Base-by-base conservation (phyloP, 2,113 vertebrate species). In the Ibidorhyncha struthersii region DNA sequence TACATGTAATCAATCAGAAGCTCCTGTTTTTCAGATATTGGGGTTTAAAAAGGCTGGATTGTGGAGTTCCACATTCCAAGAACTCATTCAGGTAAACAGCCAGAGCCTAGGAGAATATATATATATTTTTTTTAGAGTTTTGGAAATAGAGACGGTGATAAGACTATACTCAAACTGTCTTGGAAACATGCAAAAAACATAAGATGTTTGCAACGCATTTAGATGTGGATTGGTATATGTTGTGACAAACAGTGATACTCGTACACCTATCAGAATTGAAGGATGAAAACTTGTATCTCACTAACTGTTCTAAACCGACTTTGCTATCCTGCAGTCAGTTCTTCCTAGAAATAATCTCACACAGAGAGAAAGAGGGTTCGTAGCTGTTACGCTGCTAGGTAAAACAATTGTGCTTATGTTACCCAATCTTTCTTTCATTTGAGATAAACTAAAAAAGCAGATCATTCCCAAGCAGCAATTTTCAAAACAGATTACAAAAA, bases 401-500 rank as follows among this genome's bases (percentile, higher is more conserved):
- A 89, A 91, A 92, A 84, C 14, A 34, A 71, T 27, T 45, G 47
- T 84, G 45, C 6, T 81, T 89, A 62, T 2, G 1, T 83, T 83
- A 76, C 17, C 26, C 50, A 91, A 36, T 43, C 22, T 76, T 86
- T 77, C 40, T 82, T 78, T 94, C 41, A 50, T 53, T 81, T 38
- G 38, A 84, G 76, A 87, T 41, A 96, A 94, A 89, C 45, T 47
- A 71, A 84, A 89, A 91, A 27, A n/a, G 9, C 32, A 88, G 45
- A 77, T 70, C 25, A 70, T 66, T 94, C 38, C 41, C 59, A 92
- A 93, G 72, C 29, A 94, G 41, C 13, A 77, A 74, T 79, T 94
- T 94, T 96, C 50, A 90, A 86, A 96, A 90, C 29, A 88, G 78
- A 83, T 89, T 94, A 96, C 58, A 86, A 77, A 77, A 94, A 96